Evolutionary conservation across 2,888 invertebrate genomes (phyloP), one percentile per base, ranked within the genome.

Genomic region (Eutolmus rufibarbis): DNA sequence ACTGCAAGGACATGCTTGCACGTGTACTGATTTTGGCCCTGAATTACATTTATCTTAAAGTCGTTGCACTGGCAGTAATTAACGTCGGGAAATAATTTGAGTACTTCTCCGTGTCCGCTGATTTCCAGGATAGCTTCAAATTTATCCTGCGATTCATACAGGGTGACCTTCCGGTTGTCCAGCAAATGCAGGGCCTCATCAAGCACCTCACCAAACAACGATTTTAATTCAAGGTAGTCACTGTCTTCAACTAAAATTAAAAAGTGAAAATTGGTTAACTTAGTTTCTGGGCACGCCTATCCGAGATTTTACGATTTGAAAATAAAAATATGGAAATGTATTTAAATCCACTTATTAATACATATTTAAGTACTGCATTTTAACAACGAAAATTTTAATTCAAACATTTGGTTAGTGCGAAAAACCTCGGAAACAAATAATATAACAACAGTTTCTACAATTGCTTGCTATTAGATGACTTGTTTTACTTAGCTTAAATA

Each of bases 1-100:
- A 94, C 94, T 2, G 95, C 95, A 88, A 96, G 90, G 37, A 96
- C 92, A 91, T 96, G 96, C 90, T 95, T 95, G 90, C 96, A 96
- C 2, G 94, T 94, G 57, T 95, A 91, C 89, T 93, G 93, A 14
- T 90, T 90, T 88, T 92, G 93, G 43, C 92, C 91, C 79, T 93
- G 93, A 77, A 96, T 91, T 34, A 96, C 95, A 88, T 93, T 91
- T 56, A 91, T 91, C 79, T 93, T 93, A 89, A 96, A 96, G 1
- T 94, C 94, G n/a, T 90, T 92, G 89, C 96, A 96, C 9, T 94
- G 93, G 88, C 96, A 96, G 90, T 94, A 96, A 90, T 96, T 96
- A 9, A 95, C 92, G 34, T 93, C 91, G 0, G 95, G 94, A 89
- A 95, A 95, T 40, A 96, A 91, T 82, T 94, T 94, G 88, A 95